Base-by-base conservation (phyloP, 2,888 invertebrate genomes). In the Saturnia japonica region DNA sequence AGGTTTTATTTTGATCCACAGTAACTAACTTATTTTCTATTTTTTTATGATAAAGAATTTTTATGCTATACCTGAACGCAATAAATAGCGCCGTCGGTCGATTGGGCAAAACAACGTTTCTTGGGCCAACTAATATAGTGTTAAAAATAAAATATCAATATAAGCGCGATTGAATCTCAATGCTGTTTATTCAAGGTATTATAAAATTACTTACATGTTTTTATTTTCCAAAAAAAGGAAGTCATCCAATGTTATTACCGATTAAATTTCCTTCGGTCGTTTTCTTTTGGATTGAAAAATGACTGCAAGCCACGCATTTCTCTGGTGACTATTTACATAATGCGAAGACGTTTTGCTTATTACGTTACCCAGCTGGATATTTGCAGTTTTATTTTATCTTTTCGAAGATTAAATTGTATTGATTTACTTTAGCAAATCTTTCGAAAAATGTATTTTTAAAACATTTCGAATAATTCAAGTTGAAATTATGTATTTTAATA, bases 291-390 rank as follows among this genome's bases (percentile, higher is more conserved):
- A 79, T 79, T 83, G 84, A 84, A 83, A 84, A 84, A 84, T 84
- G 79, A 75, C 79, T 76, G 70, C 74, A 74, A 73, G 75, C 77
- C 74, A 74, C 78, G 76, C 78, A 70, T 77, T 81, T 80, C 76
- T 70, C 76, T 77, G 71, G 76, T 80, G 77, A 80, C 78, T 78
- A 81, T 85, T 85, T 84, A 82, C 84, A 85, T 85, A 85, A 80
- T 82, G 78, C 77, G 76, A 75, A 72, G 76, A 76, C 74, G 75
- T 77, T 79, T 68, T 78, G 54, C 67, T 74, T 76, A 76, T 80
- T 73, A 71, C 69, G 66, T 75, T 76, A 72, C 74, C 75, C 77
- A 75, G 75, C 75, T 75, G 71, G 72, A 72, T 75, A 72, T 74
- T 78, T 78, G 76, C 76, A 75, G 42, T 70, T 71, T 76, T 69